Evolutionary conservation across 2,113 vertebrate genomes (phyloP).

Genomic region (Emydocephalus ijimae): DNA sequence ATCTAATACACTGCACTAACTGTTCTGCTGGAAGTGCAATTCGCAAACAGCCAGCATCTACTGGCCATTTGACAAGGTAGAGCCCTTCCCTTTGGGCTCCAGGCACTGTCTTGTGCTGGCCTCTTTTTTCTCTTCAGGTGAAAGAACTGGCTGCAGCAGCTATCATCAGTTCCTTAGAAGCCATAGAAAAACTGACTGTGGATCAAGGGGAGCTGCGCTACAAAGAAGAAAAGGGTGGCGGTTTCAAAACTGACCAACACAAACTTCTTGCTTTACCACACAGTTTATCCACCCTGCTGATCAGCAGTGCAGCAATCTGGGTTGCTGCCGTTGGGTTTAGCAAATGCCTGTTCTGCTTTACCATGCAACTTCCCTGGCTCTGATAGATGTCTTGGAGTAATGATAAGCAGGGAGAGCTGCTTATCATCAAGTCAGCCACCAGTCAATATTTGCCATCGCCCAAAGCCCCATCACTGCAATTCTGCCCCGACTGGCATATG

Average conservation of each 20-base stretch:
- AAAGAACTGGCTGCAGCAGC: neutral
- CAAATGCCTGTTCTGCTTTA: neutral
- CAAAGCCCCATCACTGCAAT: neutral
- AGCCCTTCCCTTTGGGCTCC: neutral
- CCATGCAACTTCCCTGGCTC: neutral
- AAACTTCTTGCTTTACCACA: neutral
- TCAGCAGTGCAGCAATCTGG: neutral
- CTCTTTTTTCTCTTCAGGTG: neutral
- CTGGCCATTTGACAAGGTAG: neutral
- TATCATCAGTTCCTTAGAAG: neutral
- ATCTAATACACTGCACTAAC: neutral
- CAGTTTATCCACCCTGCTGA: neutral
- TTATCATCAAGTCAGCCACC: neutral
- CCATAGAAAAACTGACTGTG: neutral
- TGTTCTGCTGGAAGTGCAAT: neutral
- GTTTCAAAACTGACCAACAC: neutral
- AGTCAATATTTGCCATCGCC: neutral
- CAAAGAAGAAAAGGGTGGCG: neutral
- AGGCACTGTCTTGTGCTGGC: neutral
- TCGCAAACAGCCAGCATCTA: neutral
- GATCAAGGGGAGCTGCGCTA: neutral
- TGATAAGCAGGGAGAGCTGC: neutral
- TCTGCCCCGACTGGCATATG: neutral
- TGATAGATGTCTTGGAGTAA: neutral
- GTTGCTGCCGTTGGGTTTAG: neutral